Evolutionary conservation across 2,113 vertebrate species (phyloP).

Genomic region (Calidris pugnax): DNA sequence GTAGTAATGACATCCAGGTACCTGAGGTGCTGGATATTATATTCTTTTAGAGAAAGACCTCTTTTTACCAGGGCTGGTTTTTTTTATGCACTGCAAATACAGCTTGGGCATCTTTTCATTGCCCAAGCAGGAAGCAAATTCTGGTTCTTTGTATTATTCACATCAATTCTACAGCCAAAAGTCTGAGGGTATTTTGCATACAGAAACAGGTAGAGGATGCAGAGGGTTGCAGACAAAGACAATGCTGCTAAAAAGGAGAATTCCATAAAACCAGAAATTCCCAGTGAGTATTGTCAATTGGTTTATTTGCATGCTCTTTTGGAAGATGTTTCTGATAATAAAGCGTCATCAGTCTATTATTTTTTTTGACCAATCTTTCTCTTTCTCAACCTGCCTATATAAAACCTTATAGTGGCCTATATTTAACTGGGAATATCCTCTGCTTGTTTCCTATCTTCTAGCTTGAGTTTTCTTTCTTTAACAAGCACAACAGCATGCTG

Average conservation of each 20-base stretch:
- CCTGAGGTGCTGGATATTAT: not conserved
- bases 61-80: not conserved
- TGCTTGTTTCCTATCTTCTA: conserved; percentile 65
- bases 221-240: not conserved
- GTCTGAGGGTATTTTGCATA: not conserved
- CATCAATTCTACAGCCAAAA: not conserved
- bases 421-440: conserved; percentile 68
- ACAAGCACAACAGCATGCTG: conserved; percentile 82
- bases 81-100: not conserved
- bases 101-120: not conserved
- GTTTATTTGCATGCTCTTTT: conserved; percentile 51
- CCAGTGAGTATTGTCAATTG: not conserved
- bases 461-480: conserved; percentile 79
- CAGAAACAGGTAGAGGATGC: not conserved
- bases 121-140: not conserved
- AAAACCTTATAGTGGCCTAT: conserved; percentile 19
- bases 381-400: conserved; percentile 18
- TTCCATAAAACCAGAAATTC: not conserved
- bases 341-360: conserved; percentile 42
- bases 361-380: conserved; percentile 51
- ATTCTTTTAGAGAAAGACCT: not conserved
- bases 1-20: not conserved
- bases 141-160: not conserved
- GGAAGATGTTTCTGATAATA: conserved; percentile 15
- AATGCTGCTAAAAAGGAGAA: not conserved